Evolutionary conservation across 2,888 invertebrate genomes (phyloP), one percentile per base, ranked within the genome.

Genomic region (Scaptomyza polygonia): DNA sequence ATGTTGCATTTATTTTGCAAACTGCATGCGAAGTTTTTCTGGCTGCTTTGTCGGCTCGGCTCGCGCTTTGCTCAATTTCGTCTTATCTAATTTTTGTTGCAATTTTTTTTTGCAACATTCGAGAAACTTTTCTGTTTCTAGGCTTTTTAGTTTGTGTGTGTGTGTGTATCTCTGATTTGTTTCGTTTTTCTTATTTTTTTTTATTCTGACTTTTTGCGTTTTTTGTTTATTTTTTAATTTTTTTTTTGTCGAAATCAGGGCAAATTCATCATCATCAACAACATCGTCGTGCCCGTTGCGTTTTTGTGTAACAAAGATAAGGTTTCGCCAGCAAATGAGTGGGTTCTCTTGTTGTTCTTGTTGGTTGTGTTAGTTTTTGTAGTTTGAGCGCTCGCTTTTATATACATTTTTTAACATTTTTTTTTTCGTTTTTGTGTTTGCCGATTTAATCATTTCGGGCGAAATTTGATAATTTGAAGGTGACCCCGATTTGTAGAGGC

Each of bases 191-290:
- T 53, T 29, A 56, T 39, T 29, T 52, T 40, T 55, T 71, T 61
- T 32, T 63, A 49, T 57, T 59, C 34, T 67, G 54, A 44, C 51
- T 64, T 74, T 70, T 73, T 70, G 48, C 51, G 56, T 71, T 81
- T 67, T 78, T 78, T 84, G 82, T 80, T 78, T 81, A 70, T 3
- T 2, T 21, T 21, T 21, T n/a, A n/a, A 3, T 21, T 21, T 21
- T 87, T 83, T 87, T 84, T 89, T 78, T 88, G 89, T 86, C 88
- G 90, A 89, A 89, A 90, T 89, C 90, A 90, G 89, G 90, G 89
- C 89, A 89, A 88, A 89, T 89, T 89, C 89, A 89, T 89, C 89
- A 90, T 87, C 89, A 90, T 79, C 86, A 84, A 86, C 88, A 87
- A 78, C 88, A 85, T 81, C 80, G 77, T 70, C 68, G 73, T 77